Conservation (phyloP, 2,797 vertebrate genomes). For the Labroides dimidiatus region DNA sequence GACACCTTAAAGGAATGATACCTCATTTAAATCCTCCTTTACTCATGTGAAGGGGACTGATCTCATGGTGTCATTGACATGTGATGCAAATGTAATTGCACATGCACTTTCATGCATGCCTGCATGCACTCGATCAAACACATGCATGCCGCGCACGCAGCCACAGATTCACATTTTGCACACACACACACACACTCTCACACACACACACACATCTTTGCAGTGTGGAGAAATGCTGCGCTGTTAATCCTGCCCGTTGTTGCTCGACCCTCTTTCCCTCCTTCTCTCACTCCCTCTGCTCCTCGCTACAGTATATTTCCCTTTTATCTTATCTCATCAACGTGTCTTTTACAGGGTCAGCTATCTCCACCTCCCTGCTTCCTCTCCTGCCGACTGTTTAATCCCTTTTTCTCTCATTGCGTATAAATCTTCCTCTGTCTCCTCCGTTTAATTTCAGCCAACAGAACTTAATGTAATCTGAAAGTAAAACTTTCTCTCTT, state of each 20-base stretch:
- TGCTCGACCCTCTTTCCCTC: slow-evolving; percentile 31
- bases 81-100: slow-evolving; percentile 27
- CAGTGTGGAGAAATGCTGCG: slow-evolving; percentile 44
- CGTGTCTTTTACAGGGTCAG: slow-evolving; percentile 59
- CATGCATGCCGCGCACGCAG: not conserved
- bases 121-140: not conserved
- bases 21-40: slow-evolving; percentile 1
- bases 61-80: slow-evolving; percentile 13
- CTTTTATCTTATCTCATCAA: slow-evolving; percentile 62
- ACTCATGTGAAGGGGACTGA: slow-evolving; percentile 6
- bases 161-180: slow-evolving; percentile 1
- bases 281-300: slow-evolving; percentile 44
- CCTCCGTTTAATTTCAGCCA: slow-evolving; percentile 27
- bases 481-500: slow-evolving; percentile 17
- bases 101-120: slow-evolving; percentile 10
- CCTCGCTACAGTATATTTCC: slow-evolving; percentile 41
- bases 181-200: slow-evolving; percentile 25
- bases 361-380: slow-evolving; percentile 41
- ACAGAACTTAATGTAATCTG: slow-evolving; percentile 21
- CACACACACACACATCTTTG: slow-evolving; percentile 2
- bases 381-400: slow-evolving; percentile 25
- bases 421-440: slow-evolving; percentile 39
- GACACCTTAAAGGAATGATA: slow-evolving; percentile 3
- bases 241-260: slow-evolving; percentile 57
- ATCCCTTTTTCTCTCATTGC: slow-evolving; percentile 35